Base-by-base conservation (phyloP, 2,113 vertebrate species). In the Otus sunia region DNA sequence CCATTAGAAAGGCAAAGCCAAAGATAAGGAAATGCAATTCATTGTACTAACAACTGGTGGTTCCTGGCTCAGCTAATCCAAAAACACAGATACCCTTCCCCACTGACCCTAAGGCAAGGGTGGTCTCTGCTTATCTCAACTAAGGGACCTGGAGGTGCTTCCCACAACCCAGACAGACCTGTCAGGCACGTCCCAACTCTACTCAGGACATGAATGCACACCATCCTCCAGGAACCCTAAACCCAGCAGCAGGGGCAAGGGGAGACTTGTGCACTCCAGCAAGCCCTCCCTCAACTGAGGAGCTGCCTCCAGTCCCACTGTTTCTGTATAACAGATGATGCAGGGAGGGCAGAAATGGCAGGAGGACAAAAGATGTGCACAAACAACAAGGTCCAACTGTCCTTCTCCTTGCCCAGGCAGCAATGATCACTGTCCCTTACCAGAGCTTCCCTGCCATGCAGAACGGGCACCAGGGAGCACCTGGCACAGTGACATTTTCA, bases 201-300 rank as follows among this genome's bases (percentile, higher is more conserved):
- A 34, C n/a, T 50, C 1, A 1, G 63, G 67, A 53, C n/a, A 50
- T 0, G 9, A 56, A 37, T 6, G 2, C 21, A 47, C 4, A 0
- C 12, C 2, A 1, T 7, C 22, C 41, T 32, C 56, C 64, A 47
- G 9, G 63, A 80, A 13, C 39, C 64, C 67, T 6, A 43, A 50
- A 50, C 3, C 30, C 85, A 66, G 37, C 60, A 76, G 43, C 58
- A 82, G 29, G 43, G 20, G 6, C 43, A 67, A 49, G 11, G 21
- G 3, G 5, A 50, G 17, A 58, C 72, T 59, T 8, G 0, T 12
- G 37, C 27, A 27, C 16, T 19, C 26, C 52, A 59, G 32, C 22
- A 79, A 50, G 21, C 3, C 11, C 71, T 25, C 30, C 21, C 88
- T 30, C 66, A 62, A 0, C 8, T 15, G 11, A 56, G 52, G 22